Percentiles rank a stretch among this genome's conserved stretches.
Conservation (phyloP, 1,140 invertebrate genomes). For the Drosophila bocqueti region DNA sequence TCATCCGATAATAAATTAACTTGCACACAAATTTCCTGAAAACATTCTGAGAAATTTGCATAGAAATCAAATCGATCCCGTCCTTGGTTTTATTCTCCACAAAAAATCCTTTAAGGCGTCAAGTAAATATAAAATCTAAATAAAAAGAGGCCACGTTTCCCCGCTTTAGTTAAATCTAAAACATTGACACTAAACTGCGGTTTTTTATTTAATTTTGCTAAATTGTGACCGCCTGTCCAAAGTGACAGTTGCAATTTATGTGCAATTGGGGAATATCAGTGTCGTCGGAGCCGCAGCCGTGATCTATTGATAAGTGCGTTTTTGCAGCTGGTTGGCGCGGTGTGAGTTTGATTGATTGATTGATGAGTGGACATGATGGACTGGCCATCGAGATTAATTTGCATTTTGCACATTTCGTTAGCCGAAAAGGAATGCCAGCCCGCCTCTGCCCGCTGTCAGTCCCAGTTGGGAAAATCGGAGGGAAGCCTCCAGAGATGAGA, state of each 20-base stretch:
- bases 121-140: not conserved
- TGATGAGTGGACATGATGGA: conserved; percentile 49
- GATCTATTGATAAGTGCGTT: conserved; percentile 46
- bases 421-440: conserved; percentile 31
- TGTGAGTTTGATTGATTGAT: conserved; percentile 61
- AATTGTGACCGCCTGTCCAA: conserved; percentile 22
- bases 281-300: conserved; percentile 21
- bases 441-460: conserved; percentile 2
- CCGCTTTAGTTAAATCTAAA: not conserved
- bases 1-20: too few relatives aligned
- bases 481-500: conserved; percentile 36
- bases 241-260: conserved; percentile 45
- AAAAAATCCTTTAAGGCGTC: not conserved
- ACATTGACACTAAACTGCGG: not conserved
- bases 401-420: conserved; percentile 54
- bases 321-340: conserved; percentile 17
- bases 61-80: not conserved
- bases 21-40: too few relatives aligned
- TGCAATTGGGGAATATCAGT: conserved; percentile 62
- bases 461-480: conserved; percentile 13
- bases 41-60: too few relatives aligned
- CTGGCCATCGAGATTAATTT: conserved; percentile 41
- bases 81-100: not conserved
- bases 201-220: conserved; percentile 25
- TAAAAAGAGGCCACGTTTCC: too few relatives aligned